Conservation (phyloP, 2,113 vertebrate species). For the Atractosteus spatula region DNA sequence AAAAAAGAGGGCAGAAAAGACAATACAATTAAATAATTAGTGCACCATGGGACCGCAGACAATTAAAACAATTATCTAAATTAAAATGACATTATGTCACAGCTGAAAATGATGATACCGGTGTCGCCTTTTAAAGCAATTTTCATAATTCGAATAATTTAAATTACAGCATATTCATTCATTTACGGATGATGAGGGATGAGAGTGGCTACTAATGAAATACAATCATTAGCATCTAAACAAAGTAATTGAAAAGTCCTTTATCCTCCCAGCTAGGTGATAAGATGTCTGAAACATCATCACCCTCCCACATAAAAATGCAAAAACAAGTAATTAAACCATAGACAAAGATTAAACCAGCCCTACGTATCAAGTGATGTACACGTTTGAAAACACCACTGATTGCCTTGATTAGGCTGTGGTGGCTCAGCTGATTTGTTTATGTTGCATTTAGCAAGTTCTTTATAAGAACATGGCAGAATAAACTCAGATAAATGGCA, state of each 20-base stretch:
- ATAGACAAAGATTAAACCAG: constrained; percentile 92
- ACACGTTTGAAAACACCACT: constrained; percentile 97
- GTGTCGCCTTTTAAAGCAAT: constrained; percentile 98
- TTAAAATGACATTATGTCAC: constrained; percentile 99
- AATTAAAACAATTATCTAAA: constrained; percentile 85
- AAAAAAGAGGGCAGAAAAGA: constrained; percentile 85
- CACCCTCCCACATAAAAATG: constrained; percentile 92
- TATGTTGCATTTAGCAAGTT: constrained; percentile 66
- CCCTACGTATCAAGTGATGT: constrained; percentile 82
- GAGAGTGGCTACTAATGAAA: constrained; percentile 99
- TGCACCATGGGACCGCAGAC: constrained; percentile 62
- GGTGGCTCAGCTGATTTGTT: constrained; percentile 93
- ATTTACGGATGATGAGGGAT: constrained; percentile 99
- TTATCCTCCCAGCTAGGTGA: constrained; percentile 89
- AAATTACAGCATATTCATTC: constrained; percentile 99
- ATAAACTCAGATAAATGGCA: constrained; percentile 26
- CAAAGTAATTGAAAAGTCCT: constrained; percentile 99
- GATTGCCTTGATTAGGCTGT: constrained; percentile 98
- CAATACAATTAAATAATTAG: constrained; percentile 99
- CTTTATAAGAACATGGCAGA: constrained; percentile 63
- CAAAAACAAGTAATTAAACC: constrained; percentile 99
- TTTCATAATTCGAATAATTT: constrained; percentile 99
- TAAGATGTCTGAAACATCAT: constrained; percentile 95
- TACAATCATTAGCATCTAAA: constrained; percentile 99
- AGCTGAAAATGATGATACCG: constrained; percentile 98